phyloP scores from a whole-genome alignment of 2,113 vertebrate species.

The Ariopsis seemanni region DNA sequence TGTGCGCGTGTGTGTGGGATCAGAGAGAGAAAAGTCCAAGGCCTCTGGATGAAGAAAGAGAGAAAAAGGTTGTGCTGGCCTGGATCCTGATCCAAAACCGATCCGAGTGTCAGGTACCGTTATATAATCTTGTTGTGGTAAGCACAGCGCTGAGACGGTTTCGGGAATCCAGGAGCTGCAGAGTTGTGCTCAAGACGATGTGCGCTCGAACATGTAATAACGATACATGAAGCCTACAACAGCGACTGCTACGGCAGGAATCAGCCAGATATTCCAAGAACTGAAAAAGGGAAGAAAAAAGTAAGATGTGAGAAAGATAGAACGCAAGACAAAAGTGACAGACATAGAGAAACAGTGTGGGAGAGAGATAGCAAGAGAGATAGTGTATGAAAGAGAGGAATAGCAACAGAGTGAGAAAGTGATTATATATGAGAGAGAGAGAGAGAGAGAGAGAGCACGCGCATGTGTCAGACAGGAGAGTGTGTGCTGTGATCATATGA shows the following conservation, averaged over 20 bases:
- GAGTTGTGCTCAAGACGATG: conserved; percentile 68
- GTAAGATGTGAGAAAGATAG: neutral
- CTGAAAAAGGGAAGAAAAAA: conserved; percentile 55
- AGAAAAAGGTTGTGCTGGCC: neutral
- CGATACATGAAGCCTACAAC: conserved; percentile 86
- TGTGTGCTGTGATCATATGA: too few species aligned
- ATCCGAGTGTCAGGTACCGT: neutral
- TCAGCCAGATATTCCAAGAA: conserved; percentile 86
- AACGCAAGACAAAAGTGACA: too few species aligned
- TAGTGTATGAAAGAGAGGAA: neutral
- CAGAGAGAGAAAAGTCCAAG: conserved; percentile 66
- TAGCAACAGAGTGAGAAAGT: neutral
- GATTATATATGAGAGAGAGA: too few species aligned
- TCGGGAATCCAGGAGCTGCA: conserved; percentile 29
- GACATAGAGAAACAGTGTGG: neutral
- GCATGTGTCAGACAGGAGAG: too few species aligned
- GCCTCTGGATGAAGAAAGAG: conserved; percentile 61
- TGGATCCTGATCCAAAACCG: neutral
- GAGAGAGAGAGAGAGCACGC: too few species aligned
- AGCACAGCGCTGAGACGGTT: neutral
- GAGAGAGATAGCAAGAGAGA: neutral
- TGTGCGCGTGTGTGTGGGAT: conserved; percentile 50
- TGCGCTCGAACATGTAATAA: conserved; percentile 81
- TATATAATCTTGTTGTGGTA: neutral
- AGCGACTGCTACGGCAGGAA: conserved; percentile 78